Conservation (phyloP, 2,888 invertebrate genomes). For the Podabrus alpinus region DNA sequence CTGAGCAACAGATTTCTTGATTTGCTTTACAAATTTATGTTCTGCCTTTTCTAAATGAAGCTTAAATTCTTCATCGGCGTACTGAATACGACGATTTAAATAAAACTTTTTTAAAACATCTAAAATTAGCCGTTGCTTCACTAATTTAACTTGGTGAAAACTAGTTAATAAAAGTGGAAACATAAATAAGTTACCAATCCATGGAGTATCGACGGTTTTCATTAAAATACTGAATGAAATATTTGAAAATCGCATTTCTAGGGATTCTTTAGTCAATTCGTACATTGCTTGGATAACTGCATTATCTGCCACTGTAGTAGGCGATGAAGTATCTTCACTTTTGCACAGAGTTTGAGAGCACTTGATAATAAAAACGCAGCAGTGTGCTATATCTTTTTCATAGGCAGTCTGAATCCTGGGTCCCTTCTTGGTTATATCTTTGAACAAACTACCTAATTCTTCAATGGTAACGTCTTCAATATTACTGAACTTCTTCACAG, state of each 20-base stretch:
- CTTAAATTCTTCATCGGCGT: neutral
- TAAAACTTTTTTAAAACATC: conserved; percentile 70
- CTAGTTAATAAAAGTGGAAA: conserved; percentile 63
- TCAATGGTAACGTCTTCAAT: conserved; percentile 61
- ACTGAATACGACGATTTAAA: conserved; percentile 60
- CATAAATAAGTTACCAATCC: conserved; percentile 67
- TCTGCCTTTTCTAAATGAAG: conserved; percentile 56
- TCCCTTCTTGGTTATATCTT: conserved; percentile 67
- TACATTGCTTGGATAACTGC: conserved; percentile 59
- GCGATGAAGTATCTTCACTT: conserved; percentile 51
- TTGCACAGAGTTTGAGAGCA: conserved; percentile 62
- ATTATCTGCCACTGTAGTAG: conserved; percentile 48
- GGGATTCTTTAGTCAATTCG: conserved; percentile 63
- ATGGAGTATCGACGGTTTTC: conserved; percentile 65
- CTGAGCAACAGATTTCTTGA: conserved; percentile 52
- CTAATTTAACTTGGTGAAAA: conserved; percentile 67
- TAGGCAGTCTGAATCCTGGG: conserved; percentile 65
- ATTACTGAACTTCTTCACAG: conserved; percentile 64
- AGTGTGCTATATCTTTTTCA: conserved; percentile 67
- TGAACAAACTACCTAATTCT: conserved; percentile 60
- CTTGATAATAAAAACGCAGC: conserved; percentile 67
- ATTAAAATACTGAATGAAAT: conserved; percentile 70
- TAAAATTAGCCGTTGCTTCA: conserved; percentile 68
- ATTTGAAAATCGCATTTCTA: conserved; percentile 66
- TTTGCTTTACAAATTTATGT: conserved; percentile 55